Conservation (phyloP, 2,888 invertebrate species). For the Morpho helenor region DNA sequence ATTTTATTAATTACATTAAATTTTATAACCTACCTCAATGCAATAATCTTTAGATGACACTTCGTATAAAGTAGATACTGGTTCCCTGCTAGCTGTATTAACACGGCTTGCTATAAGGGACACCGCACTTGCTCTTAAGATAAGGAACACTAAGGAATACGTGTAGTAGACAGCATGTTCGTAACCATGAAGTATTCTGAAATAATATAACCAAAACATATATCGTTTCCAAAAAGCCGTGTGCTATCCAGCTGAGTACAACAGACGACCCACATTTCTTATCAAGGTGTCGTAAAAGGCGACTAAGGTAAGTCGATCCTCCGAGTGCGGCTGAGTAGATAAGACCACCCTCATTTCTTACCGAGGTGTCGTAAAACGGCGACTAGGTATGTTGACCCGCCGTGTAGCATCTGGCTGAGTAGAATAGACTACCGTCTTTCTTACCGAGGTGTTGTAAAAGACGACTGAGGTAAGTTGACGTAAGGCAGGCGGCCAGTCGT, state of each 20-base stretch:
- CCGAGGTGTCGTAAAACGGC: no score
- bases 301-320: not conserved
- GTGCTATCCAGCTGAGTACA: no score
- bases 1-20: no score
- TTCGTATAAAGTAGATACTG: constrained; percentile 76
- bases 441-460: no score
- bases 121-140: constrained; percentile 78
- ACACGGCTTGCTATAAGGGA: constrained; percentile 78
- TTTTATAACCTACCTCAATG: constrained; percentile 73
- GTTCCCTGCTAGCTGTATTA: constrained; percentile 74
- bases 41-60: constrained; percentile 79
- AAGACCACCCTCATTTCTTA: no score
- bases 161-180: constrained; percentile 81
- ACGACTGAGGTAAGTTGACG: no score
- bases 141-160: constrained; percentile 81
- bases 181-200: constrained; percentile 42
- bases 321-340: no score
- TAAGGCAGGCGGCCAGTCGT: no score
- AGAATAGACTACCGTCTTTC: no score
- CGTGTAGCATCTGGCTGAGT: no score
- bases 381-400: not conserved
- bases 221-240: not conserved
- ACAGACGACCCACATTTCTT: no score
- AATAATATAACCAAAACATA: not conserved
- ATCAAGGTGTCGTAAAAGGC: no score